phyloP scores from a whole-genome alignment of 2,888 invertebrate species.

The Platycnemis pennipes region DNA sequence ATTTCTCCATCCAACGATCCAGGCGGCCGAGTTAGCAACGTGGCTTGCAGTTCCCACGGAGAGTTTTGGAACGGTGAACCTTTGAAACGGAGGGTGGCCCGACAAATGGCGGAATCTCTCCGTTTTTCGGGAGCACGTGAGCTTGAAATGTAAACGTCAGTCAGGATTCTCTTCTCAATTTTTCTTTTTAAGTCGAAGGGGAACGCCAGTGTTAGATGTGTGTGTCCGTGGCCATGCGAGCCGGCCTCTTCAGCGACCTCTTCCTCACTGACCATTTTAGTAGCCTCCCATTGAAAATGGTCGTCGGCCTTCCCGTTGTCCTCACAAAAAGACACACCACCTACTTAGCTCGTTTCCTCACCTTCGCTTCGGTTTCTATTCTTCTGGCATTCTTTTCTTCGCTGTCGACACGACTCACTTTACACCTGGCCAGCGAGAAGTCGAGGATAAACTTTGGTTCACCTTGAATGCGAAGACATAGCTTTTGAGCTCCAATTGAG shows the following conservation, averaged over 20 bases:
- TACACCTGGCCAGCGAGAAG: not conserved
- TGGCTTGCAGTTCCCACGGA: too few species aligned
- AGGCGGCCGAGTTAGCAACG: too few species aligned
- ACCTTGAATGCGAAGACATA: too few species aligned
- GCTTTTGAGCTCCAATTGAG: too few species aligned
- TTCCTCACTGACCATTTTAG: not conserved
- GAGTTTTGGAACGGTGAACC: too few species aligned
- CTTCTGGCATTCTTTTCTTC: not conserved
- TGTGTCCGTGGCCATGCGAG: not conserved
- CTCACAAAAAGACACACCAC: not conserved
- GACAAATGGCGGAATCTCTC: too few species aligned
- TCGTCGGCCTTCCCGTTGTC: not conserved
- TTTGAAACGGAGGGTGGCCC: too few species aligned
- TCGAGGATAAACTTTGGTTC: too few species aligned
- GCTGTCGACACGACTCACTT: not conserved
- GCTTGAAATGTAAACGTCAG: not conserved
- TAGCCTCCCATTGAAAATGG: not conserved
- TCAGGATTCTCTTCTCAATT: not conserved
- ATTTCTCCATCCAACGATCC: too few species aligned
- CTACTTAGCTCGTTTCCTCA: not conserved
- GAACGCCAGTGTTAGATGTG: not conserved
- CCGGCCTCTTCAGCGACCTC: not conserved
- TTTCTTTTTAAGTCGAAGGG: not conserved
- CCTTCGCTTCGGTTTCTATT: not conserved
- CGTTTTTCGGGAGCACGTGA: too few species aligned